A percentile compares a stretch with the other conserved stretches of the same genome.
phyloP scores from a whole-genome alignment of 2,888 invertebrate genomes.

The Xylophagus ater region DNA sequence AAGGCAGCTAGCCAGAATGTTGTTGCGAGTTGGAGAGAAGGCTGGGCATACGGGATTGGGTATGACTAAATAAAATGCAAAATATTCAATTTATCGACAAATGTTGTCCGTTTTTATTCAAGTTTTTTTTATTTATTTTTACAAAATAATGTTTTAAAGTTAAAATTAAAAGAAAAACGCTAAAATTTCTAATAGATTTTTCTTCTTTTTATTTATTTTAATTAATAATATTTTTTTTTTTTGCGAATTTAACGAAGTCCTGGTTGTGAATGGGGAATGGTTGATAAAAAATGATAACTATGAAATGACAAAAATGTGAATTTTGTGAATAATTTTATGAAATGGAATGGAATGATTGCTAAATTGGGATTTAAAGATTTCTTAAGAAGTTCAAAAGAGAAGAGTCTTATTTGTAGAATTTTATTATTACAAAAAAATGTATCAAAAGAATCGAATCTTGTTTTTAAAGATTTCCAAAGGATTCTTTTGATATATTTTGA shows the following conservation, averaged over 20 bases:
- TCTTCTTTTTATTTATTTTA: slow-evolving; percentile 6
- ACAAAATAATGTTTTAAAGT: neutral
- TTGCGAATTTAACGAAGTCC: neutral
- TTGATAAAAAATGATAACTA: neutral
- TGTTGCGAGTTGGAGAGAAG: too few relatives aligned
- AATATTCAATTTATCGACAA: slow-evolving; percentile 9
- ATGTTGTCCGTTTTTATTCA: slow-evolving; percentile 11
- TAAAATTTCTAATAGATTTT: too few relatives aligned
- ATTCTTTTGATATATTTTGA: slow-evolving; percentile 7
- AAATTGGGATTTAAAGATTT: too few relatives aligned
- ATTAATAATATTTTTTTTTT: slow-evolving; percentile 3
- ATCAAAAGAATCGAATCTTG: slow-evolving; percentile 4
- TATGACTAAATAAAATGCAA: too few relatives aligned
- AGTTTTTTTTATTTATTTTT: slow-evolving; percentile 3
- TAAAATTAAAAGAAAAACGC: too few relatives aligned
- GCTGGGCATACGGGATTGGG: too few relatives aligned
- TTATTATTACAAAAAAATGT: slow-evolving; percentile 5
- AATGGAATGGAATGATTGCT: too few relatives aligned
- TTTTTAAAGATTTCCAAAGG: neutral
- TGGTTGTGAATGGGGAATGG: slow-evolving; percentile 3
- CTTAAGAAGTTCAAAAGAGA: slow-evolving; percentile 6
- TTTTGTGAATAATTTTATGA: too few relatives aligned
- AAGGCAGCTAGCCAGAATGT: too few relatives aligned
- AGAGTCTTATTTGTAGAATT: slow-evolving; percentile 4
- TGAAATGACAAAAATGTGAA: too few relatives aligned